A percentile compares a stretch with the other conserved stretches of the same genome.
phyloP scores from a whole-genome alignment of 2,888 invertebrate species.

The Dasypogon diadema region DNA sequence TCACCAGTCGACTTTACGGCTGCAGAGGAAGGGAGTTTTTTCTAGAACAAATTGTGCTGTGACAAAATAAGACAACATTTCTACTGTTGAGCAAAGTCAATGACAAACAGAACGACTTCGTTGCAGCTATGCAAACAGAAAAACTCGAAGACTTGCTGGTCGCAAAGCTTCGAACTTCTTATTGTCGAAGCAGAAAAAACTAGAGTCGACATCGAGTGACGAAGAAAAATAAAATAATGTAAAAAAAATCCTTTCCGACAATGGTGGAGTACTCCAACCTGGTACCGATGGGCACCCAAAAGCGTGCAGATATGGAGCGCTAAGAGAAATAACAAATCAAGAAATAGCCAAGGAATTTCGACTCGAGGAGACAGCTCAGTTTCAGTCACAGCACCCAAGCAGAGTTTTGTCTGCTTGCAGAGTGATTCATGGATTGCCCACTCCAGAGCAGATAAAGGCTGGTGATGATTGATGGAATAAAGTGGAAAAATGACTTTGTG shows the following conservation, averaged over 20 bases:
- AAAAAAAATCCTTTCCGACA: not conserved
- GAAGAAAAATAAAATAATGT: not conserved
- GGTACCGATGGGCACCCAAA: not conserved
- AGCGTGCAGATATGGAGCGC: not conserved
- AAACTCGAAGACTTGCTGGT: not conserved
- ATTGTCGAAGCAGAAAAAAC: not conserved
- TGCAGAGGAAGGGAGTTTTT: no score
- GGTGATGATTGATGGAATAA: not conserved
- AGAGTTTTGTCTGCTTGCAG: not conserved
- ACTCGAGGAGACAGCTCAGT: not conserved
- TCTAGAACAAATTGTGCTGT: not conserved
- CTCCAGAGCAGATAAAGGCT: not conserved
- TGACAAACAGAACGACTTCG: not conserved
- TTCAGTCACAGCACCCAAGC: not conserved
- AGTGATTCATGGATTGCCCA: not conserved
- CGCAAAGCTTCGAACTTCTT: no score
- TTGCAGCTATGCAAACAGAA: not conserved
- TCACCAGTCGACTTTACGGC: no score
- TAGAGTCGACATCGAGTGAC: not conserved
- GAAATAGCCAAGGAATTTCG: not conserved
- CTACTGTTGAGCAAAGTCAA: conserved; percentile 1
- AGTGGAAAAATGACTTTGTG: not conserved
- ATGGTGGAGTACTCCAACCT: not conserved
- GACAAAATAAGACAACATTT: not conserved
- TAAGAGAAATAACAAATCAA: not conserved